These are phyloP conservation scores for Napeogenes inachia DNA, from an alignment of 2,888 invertebrate genomes.

Conservation along the genomic window DNA sequence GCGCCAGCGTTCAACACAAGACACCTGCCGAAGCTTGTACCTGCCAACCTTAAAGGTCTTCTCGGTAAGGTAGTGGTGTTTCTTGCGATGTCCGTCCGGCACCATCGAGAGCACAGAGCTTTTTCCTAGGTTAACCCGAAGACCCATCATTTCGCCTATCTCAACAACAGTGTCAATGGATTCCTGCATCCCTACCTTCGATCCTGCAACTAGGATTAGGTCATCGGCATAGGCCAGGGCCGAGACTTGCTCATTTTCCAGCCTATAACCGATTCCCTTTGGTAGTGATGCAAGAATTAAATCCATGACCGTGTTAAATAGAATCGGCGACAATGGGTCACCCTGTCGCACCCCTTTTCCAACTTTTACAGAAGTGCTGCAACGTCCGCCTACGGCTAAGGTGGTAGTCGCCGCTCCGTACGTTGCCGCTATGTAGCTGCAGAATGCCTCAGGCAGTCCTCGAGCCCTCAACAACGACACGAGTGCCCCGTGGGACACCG, in stretches of 20 bases:
- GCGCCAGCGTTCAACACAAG: slow-evolving; percentile 36
- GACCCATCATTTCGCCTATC: too few relatives aligned
- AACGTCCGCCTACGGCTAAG: slow-evolving; percentile 31
- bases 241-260: slow-evolving; percentile 34
- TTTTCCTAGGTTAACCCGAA: slow-evolving; percentile 30
- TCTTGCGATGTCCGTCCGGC: slow-evolving; percentile 6
- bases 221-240: not conserved
- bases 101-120: slow-evolving; percentile 37
- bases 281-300: slow-evolving; percentile 31
- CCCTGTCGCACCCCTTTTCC: too few relatives aligned
- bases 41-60: not conserved
- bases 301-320: slow-evolving; percentile 46
- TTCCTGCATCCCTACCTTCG: too few relatives aligned
- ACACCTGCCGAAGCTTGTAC: slow-evolving; percentile 32
- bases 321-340: slow-evolving; percentile 14
- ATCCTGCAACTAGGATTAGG: too few relatives aligned
- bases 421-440: slow-evolving; percentile 38
- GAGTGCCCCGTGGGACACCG: too few relatives aligned
- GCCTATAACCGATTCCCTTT: slow-evolving; percentile 30
- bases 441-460: too few relatives aligned
- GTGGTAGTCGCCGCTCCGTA: slow-evolving; percentile 43
- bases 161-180: too few relatives aligned
- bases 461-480: too few relatives aligned
- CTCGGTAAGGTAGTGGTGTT: not conserved
- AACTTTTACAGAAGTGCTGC: slow-evolving; percentile 16